Conservation (phyloP, 2,797 vertebrate genomes). For the Lutjanus argentimaculatus region DNA sequence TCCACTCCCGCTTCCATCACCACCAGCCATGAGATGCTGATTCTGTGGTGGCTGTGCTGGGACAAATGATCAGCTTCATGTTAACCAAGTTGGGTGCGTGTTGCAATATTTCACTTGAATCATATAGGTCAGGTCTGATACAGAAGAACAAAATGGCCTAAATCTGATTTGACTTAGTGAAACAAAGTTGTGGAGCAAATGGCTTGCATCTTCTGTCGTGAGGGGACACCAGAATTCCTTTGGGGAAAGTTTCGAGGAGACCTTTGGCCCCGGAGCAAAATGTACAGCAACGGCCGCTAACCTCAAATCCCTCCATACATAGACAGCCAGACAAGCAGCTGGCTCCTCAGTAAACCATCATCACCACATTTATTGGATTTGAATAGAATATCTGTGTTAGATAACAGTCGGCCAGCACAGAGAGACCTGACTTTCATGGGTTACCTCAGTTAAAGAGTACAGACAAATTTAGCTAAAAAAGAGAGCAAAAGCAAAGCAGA, state of each 20-base stretch:
- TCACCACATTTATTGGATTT: conserved; percentile 50
- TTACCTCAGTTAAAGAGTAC: conserved; percentile 56
- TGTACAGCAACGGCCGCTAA: conserved; percentile 39
- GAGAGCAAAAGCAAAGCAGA: conserved; percentile 28
- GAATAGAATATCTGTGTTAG: conserved; percentile 63
- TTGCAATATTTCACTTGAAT: conserved; percentile 66
- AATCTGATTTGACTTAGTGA: conserved; percentile 56
- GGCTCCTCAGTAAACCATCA: conserved; percentile 32
- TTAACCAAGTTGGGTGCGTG: conserved; percentile 61
- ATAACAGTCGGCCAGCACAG: conserved; percentile 53
- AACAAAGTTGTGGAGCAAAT: conserved; percentile 56
- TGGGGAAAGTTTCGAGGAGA: conserved; percentile 35
- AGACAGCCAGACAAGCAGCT: conserved; percentile 31
- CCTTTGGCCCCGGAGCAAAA: conserved; percentile 33
- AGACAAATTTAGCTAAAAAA: conserved; percentile 59
- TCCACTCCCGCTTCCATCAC: conserved; percentile 9
- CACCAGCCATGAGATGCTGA: conserved; percentile 29
- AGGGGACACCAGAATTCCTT: conserved; percentile 44
- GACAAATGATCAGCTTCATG: conserved; percentile 28
- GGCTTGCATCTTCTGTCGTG: conserved; percentile 31
- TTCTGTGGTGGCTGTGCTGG: conserved; percentile 11
- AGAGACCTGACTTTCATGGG: conserved; percentile 57
- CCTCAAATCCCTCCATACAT: conserved; percentile 36
- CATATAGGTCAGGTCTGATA: conserved; percentile 68
- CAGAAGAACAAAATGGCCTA: conserved; percentile 64